Conservation (phyloP, 2,888 invertebrate species). For the Agrochola macilenta region DNA sequence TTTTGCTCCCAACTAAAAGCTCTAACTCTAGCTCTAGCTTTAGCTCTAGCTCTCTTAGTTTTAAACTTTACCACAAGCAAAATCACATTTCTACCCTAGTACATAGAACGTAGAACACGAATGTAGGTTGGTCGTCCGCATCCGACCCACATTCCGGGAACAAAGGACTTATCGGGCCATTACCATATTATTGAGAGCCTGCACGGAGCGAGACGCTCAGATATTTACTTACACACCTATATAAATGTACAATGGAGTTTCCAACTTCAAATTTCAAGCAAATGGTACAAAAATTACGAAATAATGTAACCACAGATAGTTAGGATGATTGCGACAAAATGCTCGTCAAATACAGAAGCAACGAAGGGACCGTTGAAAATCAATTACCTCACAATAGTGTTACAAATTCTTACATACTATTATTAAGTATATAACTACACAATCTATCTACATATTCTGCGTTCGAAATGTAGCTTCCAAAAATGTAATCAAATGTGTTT, state of each 20-base stretch:
- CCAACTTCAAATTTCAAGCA: not conserved
- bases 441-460: not conserved
- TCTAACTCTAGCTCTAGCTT: too few relatives aligned
- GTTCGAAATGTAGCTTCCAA: not conserved
- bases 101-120: conserved; percentile 22
- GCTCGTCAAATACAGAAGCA: not conserved
- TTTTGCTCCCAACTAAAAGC: too few relatives aligned
- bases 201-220: conserved; percentile 39
- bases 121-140: conserved; percentile 48
- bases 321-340: conserved; percentile 3
- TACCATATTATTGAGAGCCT: conserved; percentile 65
- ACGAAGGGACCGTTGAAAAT: not conserved
- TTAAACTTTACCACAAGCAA: conserved; percentile 18
- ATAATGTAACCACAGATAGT: not conserved
- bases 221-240: conserved; percentile 50
- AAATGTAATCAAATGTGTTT: not conserved
- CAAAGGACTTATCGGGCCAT: conserved; percentile 61
- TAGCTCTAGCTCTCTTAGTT: too few relatives aligned
- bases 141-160: conserved; percentile 59
- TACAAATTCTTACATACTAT: not conserved
- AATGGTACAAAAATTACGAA: conserved; percentile 7
- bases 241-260: conserved; percentile 1
- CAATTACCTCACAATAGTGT: conserved; percentile 13
- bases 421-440: not conserved
- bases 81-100: conserved; percentile 17